Evolutionary conservation across 1,140 invertebrate genomes (phyloP), one percentile per base, ranked within the genome.

Genomic region (Hypothenemus hampei): DNA sequence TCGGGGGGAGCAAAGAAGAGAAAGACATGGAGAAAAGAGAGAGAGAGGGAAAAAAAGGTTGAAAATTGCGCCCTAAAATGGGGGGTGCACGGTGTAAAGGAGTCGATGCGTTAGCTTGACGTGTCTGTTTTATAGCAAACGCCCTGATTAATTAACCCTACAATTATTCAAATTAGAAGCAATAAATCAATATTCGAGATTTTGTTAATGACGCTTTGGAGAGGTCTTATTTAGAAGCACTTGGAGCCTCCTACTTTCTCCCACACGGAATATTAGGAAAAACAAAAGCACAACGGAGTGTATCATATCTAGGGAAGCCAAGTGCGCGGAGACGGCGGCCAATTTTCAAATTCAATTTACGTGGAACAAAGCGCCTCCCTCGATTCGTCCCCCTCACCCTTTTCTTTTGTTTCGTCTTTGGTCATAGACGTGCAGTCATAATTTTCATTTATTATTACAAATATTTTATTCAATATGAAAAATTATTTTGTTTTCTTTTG

Each of bases 261-360:
- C n/a, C n/a, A n/a, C n/a, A n/a, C n/a, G 6, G 19, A 19, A 10
- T 19, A 10, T 29, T 20, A 24, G 29, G 35, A 41, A 46, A 54
- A 54, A 54, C 40, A 64, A 58, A 59, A 64, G 53, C 43, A 57
- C 53, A 62, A 55, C 55, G 45, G 50, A 60, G 52, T 65, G 56
- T 65, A 65, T 65, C 61, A 63, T 65, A 65, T 65, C 63, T 61
- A 57, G 51, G 43, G 43, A 48, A 60, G 59, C 57, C 63, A 60
- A 65, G 56, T 55, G 56, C 51, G 57, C 47, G 51, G 45, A 46
- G 40, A 49, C 23, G 58, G 60, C 57, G 61, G 60, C 65, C 66
- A 68, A 68, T 68, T 68, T 68, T 68, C 66, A 67, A 68, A 68
- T 68, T 68, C 66, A 68, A 68, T 68, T 68, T 68, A 68, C 66